Evolutionary conservation across 2,113 vertebrate species (phyloP).

Genomic region (Steatornis caripensis): DNA sequence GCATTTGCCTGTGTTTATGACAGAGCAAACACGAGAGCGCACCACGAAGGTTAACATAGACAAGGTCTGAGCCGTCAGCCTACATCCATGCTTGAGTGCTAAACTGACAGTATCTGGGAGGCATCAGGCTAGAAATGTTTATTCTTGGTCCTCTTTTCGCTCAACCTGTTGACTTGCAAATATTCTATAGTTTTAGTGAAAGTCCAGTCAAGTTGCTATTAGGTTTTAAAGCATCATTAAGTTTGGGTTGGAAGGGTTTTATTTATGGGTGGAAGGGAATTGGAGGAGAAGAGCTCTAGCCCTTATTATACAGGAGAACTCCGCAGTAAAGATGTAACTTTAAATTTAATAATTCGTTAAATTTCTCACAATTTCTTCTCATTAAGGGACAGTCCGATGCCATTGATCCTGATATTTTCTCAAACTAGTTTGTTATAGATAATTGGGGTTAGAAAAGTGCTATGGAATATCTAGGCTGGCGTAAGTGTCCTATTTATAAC

Average conservation of each 20-base stretch:
- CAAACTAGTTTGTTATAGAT: background rate
- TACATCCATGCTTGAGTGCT: background rate
- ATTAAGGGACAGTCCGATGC: background rate
- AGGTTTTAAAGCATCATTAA: background rate
- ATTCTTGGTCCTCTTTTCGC: background rate
- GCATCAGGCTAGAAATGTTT: background rate
- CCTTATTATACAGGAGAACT: background rate
- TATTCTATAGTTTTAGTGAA: background rate
- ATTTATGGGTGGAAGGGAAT: background rate
- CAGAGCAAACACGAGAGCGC: background rate
- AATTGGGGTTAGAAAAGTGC: background rate
- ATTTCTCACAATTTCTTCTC: background rate
- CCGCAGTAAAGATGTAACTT: background rate
- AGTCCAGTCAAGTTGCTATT: background rate
- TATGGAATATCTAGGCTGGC: background rate
- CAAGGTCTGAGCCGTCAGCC: background rate
- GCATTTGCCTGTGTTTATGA: background rate
- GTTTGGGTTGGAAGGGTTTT: background rate
- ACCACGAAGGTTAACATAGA: fast-evolving
- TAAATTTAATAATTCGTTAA: background rate
- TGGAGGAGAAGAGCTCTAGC: background rate
- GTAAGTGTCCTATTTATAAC: background rate
- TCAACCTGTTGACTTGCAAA: background rate
- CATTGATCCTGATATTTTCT: background rate
- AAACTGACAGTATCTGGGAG: background rate